Base-by-base conservation (phyloP, 2,888 invertebrate genomes). In the Lingula anatina region DNA sequence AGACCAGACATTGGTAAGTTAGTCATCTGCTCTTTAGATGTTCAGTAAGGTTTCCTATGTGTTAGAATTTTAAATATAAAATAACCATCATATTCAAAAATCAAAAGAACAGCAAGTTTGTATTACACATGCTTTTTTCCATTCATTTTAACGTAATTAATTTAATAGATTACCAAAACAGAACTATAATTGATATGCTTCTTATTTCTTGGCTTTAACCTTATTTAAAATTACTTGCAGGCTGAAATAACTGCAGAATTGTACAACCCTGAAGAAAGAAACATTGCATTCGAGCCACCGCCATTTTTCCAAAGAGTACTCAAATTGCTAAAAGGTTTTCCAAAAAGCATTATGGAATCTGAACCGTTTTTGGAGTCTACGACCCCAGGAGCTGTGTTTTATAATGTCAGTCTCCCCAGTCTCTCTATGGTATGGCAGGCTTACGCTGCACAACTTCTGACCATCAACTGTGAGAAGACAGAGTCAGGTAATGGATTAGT, bases 231-330 rank as follows among this genome's bases (percentile, higher is more conserved):
- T 31, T 31, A 12, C 31, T 31, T 31, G 31, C 54, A 66, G 66
- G 61, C 64, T 9, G 62, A 59, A 26, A 56, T 69, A 15, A 53
- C 56, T 20, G 61, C 55, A 3, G 67, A 69, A 44, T 49, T 60
- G 26, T 66, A 64, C 43, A 50, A 47, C 36, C 57, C 52, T 47
- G 60, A 60, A 24, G 51, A 53, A 1, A 56, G 64, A 18, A 65
- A 68, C 49, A 50, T 69, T 9, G 15, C 31, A 12, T 31, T 31
- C 31, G 9, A 31, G 9, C 9, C 31, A 15, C 31, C 31, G 15
- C 9, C 9, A 15, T 31, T 31, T 15, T 31, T 9, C 9, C 9
- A 15, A 9, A 31, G 31, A 12, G 31, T 31, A 15, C 15, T 31
- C 15, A 15, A 9, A 12, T 9, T 9, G 9, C 31, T 15, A 31